These are phyloP conservation scores for Thymelicus acteon DNA, from an alignment of 2,888 invertebrate genomes.

Conservation along the genomic window DNA sequence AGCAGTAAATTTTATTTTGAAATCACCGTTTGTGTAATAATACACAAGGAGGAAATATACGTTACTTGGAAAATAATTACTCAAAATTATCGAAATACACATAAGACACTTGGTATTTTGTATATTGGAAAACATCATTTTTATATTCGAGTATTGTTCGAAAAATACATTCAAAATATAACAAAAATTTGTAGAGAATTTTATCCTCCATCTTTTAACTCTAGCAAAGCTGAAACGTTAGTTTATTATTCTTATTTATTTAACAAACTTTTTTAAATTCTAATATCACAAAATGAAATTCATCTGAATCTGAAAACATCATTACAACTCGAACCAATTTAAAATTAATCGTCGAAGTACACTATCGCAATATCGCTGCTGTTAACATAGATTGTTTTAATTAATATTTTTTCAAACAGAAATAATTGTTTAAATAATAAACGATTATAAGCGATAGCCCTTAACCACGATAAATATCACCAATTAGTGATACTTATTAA, in stretches of 20 bases:
- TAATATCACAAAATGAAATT: not conserved
- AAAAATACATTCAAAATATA: too few relatives aligned
- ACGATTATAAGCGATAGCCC: constrained; percentile 65
- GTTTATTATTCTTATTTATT: too few relatives aligned
- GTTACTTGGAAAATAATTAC: not conserved
- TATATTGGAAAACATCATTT: too few relatives aligned
- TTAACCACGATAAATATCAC: constrained; percentile 43
- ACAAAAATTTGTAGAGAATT: too few relatives aligned
- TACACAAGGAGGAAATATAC: not conserved
- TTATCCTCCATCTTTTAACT: too few relatives aligned
- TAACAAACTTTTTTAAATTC: too few relatives aligned
- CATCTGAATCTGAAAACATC: not conserved
- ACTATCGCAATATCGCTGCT: constrained; percentile 36
- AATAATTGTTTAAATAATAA: constrained; percentile 43
- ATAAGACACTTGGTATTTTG: not conserved
- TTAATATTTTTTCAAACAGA: constrained; percentile 35
- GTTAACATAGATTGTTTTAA: constrained; percentile 42
- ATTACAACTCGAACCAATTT: not conserved
- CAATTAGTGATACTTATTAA: constrained; percentile 32
- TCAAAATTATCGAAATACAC: not conserved
- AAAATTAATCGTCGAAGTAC: not conserved
- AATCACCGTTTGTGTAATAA: not conserved
- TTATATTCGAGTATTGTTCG: too few relatives aligned
- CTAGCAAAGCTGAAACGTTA: too few relatives aligned
- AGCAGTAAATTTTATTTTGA: constrained; percentile 11